Evolutionary conservation across 2,888 invertebrate species (phyloP).

Genomic region (Cyclophora albipunctata): DNA sequence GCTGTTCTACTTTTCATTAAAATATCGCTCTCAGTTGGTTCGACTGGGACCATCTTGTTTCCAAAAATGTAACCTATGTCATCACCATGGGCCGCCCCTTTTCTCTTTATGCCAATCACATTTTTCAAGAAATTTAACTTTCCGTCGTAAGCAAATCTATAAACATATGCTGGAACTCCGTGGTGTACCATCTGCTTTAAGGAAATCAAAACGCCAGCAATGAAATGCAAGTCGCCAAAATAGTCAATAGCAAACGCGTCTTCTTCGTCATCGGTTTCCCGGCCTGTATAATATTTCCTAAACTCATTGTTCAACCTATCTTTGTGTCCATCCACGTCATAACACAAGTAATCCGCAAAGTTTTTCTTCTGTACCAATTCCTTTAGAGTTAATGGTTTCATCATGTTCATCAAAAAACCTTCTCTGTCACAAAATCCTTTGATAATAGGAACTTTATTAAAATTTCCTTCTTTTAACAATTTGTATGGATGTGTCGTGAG

Average conservation of each 20-base stretch:
- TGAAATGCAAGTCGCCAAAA: constrained; percentile 39
- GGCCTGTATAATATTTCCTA: constrained; percentile 4
- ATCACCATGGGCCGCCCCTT: constrained; percentile 39
- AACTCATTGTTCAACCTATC: background rate
- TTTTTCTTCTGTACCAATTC: constrained; percentile 18
- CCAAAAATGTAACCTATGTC: constrained; percentile 27
- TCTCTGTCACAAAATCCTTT: constrained; percentile 66
- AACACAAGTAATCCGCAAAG: background rate
- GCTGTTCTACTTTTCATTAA: constrained; percentile 27
- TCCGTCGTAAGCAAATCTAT: constrained; percentile 40
- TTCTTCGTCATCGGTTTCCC: constrained; percentile 22
- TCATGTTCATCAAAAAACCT: constrained; percentile 43
- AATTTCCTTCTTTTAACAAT: constrained; percentile 43
- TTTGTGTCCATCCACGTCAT: background rate
- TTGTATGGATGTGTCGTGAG: constrained; percentile 45
- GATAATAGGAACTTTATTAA: constrained; percentile 53
- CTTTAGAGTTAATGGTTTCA: constrained; percentile 25
- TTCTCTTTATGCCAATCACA: constrained; percentile 20
- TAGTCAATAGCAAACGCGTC: constrained; percentile 34
- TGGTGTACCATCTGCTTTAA: constrained; percentile 22
- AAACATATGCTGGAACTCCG: constrained; percentile 31
- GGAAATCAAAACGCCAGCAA: constrained; percentile 32
- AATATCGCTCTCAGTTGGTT: constrained; percentile 18
- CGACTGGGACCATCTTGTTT: constrained; percentile 4
- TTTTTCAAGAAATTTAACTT: constrained; percentile 28